phyloP scores from a whole-genome alignment of 2,888 invertebrate genomes.

The Diarsia mendica region DNA sequence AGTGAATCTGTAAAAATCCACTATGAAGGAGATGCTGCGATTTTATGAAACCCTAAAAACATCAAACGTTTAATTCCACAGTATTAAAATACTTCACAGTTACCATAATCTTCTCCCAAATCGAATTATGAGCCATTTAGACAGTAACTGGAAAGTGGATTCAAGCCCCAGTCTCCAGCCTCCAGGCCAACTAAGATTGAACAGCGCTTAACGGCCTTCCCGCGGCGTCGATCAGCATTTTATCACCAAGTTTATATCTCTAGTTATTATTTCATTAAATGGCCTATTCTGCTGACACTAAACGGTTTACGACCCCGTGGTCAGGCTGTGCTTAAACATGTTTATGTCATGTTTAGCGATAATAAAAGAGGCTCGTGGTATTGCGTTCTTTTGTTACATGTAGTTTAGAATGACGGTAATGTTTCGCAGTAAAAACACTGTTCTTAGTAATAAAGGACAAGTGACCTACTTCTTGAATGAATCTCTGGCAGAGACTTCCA shows the following conservation, averaged over 20 bases:
- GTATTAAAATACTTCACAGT: slow-evolving; percentile 8
- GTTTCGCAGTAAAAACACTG: slow-evolving; percentile 23
- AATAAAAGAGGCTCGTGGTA: slow-evolving; percentile 24
- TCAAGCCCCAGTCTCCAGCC: slow-evolving; percentile 16
- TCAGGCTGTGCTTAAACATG: slow-evolving; percentile 32
- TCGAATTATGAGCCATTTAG: slow-evolving; percentile 12
- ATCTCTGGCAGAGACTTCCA: slow-evolving; percentile 10
- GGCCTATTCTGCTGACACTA: slow-evolving; percentile 39
- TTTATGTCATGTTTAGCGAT: slow-evolving; percentile 40
- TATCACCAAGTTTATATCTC: slow-evolving; percentile 55
- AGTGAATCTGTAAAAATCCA: slow-evolving; percentile 9
- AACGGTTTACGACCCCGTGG: slow-evolving; percentile 51
- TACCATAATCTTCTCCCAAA: slow-evolving; percentile 12
- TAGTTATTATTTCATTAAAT: slow-evolving; percentile 65
- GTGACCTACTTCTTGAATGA: slow-evolving; percentile 37
- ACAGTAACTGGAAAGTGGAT: slow-evolving; percentile 14
- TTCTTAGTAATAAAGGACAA: slow-evolving; percentile 19
- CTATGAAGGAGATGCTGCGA: background rate
- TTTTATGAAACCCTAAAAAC: background rate
- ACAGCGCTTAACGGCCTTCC: slow-evolving; percentile 27
- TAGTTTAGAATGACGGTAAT: slow-evolving; percentile 7
- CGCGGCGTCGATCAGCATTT: slow-evolving; percentile 53
- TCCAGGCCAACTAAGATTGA: slow-evolving; percentile 46
- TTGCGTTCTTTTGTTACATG: slow-evolving; percentile 27
- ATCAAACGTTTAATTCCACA: background rate